Evolutionary conservation across 2,113 vertebrate genomes (phyloP).

Genomic region (Oreamnos americanus): DNA sequence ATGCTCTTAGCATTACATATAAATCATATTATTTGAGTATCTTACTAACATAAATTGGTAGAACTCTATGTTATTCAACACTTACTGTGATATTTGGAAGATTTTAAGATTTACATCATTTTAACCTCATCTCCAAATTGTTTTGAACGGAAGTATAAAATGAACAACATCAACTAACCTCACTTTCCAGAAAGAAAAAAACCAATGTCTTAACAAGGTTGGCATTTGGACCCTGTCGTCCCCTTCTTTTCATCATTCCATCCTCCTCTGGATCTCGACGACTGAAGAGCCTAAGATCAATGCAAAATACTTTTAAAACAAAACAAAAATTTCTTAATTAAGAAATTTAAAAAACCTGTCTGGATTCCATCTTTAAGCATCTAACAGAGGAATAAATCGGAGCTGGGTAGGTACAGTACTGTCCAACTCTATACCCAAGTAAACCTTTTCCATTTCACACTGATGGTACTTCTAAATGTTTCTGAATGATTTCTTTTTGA

Average conservation of each 20-base stretch:
- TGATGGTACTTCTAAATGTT: neutral
- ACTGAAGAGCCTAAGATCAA: slow-evolving; percentile 90
- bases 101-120: neutral
- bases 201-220: slow-evolving; percentile 99
- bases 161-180: slow-evolving; percentile 82
- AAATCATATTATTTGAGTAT: neutral
- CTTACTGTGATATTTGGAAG: neutral
- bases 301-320: slow-evolving; percentile 29
- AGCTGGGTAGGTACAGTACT: neutral
- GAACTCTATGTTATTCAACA: neutral
- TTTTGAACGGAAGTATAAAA: neutral
- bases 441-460: neutral
- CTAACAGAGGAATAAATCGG: neutral
- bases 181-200: slow-evolving; percentile 99
- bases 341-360: neutral
- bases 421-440: neutral
- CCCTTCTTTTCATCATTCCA: slow-evolving; percentile 93
- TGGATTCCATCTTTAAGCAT: neutral
- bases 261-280: slow-evolving; percentile 96
- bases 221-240: slow-evolving; percentile 95
- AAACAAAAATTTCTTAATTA: neutral
- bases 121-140: neutral
- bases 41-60: neutral
- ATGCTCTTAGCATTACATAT: neutral
- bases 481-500: neutral